Percentiles rank a stretch among this genome's conserved stretches.
Conservation (phyloP, 37 sponge, comb jelly and placozoan species). For the Axinella damicornis region DNA sequence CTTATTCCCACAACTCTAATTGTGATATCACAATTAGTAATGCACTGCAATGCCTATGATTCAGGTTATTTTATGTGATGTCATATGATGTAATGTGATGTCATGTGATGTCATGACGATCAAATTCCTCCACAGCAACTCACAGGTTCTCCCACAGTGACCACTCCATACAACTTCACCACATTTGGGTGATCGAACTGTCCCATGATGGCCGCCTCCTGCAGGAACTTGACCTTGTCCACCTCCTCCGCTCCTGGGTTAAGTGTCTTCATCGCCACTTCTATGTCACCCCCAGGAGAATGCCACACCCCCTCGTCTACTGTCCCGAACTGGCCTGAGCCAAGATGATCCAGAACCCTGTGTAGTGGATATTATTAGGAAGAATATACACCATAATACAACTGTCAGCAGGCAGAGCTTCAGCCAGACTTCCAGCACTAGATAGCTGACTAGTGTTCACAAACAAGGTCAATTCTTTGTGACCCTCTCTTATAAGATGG, state of each 20-base stretch:
- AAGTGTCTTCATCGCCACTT: slow-evolving; percentile 68
- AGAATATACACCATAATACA: no score
- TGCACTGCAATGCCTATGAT: no score
- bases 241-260: slow-evolving; percentile 8
- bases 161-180: slow-evolving; percentile 68
- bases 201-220: slow-evolving; percentile 84
- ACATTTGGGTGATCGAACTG: slow-evolving; percentile 78
- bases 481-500: no score
- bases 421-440: no score
- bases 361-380: neutral
- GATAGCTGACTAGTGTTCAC: no score
- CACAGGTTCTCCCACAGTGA: slow-evolving; percentile 57
- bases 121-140: neutral
- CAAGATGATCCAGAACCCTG: slow-evolving; percentile 44
- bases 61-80: no score
- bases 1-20: no score
- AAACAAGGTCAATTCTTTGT: no score
- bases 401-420: no score
- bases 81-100: no score
- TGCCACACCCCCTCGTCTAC: slow-evolving; percentile 56
- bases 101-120: no score
- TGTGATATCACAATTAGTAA: no score
- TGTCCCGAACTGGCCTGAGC: slow-evolving; percentile 74
- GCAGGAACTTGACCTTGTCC: slow-evolving; percentile 67
- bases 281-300: slow-evolving; percentile 21